Conservation (phyloP, 2,113 vertebrate species). For the Burhinus oedicnemus region DNA sequence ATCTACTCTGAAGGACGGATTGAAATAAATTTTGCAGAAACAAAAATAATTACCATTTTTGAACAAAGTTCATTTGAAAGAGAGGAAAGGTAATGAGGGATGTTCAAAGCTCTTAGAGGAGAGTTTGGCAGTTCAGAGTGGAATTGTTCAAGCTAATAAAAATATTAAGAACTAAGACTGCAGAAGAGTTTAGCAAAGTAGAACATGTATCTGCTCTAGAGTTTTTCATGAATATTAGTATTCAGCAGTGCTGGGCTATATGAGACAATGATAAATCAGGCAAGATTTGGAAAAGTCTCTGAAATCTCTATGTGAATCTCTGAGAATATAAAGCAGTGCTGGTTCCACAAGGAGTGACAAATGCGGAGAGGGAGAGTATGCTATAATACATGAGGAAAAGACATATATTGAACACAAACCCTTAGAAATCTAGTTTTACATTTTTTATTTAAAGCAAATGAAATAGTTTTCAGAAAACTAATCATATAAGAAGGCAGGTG, state of each 20-base stretch:
- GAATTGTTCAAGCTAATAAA: constrained; percentile 43
- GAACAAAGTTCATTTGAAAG: background rate
- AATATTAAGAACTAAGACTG: background rate
- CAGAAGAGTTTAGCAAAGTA: constrained; percentile 18
- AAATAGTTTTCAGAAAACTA: background rate
- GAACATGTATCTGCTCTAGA: background rate
- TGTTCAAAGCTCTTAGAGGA: background rate
- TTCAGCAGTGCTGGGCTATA: background rate
- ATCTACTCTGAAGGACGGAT: background rate
- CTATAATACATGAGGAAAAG: background rate
- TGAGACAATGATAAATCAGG: constrained; percentile 5
- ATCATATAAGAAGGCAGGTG: background rate
- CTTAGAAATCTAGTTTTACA: background rate
- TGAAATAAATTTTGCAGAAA: background rate
- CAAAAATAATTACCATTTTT: background rate
- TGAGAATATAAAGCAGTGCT: background rate
- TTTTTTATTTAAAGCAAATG: background rate
- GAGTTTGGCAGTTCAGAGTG: background rate
- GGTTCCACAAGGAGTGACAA: background rate
- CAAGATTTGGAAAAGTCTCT: constrained; percentile 33
- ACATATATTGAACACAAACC: background rate
- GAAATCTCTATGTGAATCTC: background rate
- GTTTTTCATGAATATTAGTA: background rate
- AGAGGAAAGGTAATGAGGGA: background rate
- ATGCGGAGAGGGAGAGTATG: background rate